These are phyloP conservation scores for Drosophila arizonae DNA, from an alignment of 1,140 invertebrate species.

Conservation along the genomic window DNA sequence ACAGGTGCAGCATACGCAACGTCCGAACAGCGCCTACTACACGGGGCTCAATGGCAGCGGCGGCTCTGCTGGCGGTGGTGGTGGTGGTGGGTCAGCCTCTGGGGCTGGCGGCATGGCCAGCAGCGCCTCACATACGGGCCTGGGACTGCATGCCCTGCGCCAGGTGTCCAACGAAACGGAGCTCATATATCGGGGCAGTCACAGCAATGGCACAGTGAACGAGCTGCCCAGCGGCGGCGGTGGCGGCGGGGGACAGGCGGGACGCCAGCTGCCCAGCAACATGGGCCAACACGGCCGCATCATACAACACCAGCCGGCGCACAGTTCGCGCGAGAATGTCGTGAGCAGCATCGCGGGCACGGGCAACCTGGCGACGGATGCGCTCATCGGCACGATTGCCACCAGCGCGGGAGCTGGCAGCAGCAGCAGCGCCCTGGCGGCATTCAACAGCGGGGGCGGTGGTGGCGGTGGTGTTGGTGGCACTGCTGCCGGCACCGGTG, in stretches of 20 bases:
- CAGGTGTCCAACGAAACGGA: slow-evolving; percentile 78
- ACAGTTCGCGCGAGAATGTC: slow-evolving; percentile 38
- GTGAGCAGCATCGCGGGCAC: slow-evolving; percentile 67
- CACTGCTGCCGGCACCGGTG: not conserved
- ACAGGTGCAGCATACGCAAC: slow-evolving; percentile 75
- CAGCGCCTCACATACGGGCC: slow-evolving; percentile 73
- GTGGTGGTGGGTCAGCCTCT: slow-evolving; percentile 19
- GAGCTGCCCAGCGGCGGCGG: slow-evolving; percentile 41
- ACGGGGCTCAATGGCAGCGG: slow-evolving; percentile 72
- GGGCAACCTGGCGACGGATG: slow-evolving; percentile 67
- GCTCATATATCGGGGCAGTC: slow-evolving; percentile 76
- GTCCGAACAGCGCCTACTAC: slow-evolving; percentile 77
- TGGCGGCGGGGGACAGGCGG: not conserved
- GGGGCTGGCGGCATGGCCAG: slow-evolving; percentile 49
- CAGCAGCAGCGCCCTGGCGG: slow-evolving; percentile 35
- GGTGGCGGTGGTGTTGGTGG: not conserved
- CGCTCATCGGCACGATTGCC: slow-evolving; percentile 72
- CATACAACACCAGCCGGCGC: slow-evolving; percentile 63
- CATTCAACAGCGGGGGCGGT: slow-evolving; percentile 9
- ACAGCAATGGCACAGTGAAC: slow-evolving; percentile 68
- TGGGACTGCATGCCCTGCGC: slow-evolving; percentile 74
- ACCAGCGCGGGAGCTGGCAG: slow-evolving; percentile 42
- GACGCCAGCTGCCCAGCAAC: slow-evolving; percentile 22
- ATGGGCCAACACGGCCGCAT: slow-evolving; percentile 22
- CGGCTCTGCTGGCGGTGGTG: slow-evolving; percentile 16